These are phyloP conservation scores for Drosophila rubida DNA, from an alignment of 2,888 invertebrate species.

Conservation along the genomic window DNA sequence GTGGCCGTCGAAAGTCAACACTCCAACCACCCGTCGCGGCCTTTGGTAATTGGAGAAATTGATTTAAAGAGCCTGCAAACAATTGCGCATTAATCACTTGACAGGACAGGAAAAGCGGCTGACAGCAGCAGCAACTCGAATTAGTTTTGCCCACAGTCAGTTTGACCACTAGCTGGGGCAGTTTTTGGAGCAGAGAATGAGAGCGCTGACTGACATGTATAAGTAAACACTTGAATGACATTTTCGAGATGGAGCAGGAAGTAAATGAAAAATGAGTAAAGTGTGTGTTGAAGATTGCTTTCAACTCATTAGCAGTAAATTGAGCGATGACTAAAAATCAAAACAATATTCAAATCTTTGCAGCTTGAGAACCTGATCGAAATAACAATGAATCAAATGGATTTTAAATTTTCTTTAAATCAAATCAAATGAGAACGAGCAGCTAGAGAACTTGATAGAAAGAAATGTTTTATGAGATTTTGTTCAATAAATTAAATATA, in stretches of 20 bases:
- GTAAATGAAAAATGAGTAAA: background rate
- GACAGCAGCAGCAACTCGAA: constrained; percentile 35
- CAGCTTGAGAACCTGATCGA: too few relatives aligned
- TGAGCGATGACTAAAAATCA: too few relatives aligned
- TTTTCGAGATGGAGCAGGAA: background rate
- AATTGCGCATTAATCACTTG: constrained; percentile 72
- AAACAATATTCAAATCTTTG: too few relatives aligned
- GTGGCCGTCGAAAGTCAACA: constrained; percentile 7
- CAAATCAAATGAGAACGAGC: too few relatives aligned
- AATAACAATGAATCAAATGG: too few relatives aligned
- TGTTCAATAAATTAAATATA: too few relatives aligned
- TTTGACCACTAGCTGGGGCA: background rate
- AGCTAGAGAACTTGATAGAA: too few relatives aligned
- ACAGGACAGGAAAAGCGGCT: constrained; percentile 21
- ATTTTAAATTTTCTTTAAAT: too few relatives aligned
- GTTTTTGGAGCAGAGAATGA: background rate
- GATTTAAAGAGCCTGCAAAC: constrained; percentile 66
- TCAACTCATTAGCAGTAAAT: too few relatives aligned
- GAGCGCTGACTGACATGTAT: background rate
- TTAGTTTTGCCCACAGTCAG: background rate
- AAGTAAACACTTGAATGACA: background rate
- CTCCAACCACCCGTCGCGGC: background rate
- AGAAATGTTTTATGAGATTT: too few relatives aligned
- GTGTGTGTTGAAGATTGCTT: too few relatives aligned
- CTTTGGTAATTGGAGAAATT: constrained; percentile 59